Conservation (phyloP, 2,797 vertebrate genomes). For the Phylloscopus collybita region DNA sequence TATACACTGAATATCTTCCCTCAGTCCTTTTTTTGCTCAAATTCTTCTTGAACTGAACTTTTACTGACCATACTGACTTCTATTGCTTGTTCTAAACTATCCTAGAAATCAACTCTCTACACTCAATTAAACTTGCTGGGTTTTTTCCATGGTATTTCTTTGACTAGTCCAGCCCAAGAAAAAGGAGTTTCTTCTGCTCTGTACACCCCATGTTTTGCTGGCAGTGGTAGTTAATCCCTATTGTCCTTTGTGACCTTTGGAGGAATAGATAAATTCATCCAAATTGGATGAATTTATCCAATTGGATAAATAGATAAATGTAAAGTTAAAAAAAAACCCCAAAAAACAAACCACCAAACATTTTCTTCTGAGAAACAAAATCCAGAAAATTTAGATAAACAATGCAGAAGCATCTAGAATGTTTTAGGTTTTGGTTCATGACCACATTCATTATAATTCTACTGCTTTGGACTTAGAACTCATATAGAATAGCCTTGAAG, state of each 20-base stretch:
- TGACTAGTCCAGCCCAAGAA: neutral
- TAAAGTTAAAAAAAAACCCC: neutral
- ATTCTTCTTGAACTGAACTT: neutral
- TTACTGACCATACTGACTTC: neutral
- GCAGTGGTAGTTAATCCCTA: neutral
- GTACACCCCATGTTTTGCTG: neutral
- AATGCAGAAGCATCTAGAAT: neutral
- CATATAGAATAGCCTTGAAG: neutral
- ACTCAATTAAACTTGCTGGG: neutral
- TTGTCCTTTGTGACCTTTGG: neutral
- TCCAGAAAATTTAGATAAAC: neutral
- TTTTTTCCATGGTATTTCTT: neutral
- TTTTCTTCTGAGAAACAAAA: neutral
- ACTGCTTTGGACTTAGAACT: neutral
- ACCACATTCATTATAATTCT: neutral
- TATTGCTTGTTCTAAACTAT: neutral
- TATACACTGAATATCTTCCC: neutral
- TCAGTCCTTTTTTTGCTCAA: neutral
- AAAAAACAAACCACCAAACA: neutral
- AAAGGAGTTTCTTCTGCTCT: neutral
- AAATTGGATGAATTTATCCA: neutral
- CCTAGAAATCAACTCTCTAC: neutral
- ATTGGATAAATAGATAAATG: neutral
- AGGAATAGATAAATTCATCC: neutral
- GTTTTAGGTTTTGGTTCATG: neutral